Conservation (phyloP, 2,113 vertebrate genomes). For the Vulpes ferrilata region DNA sequence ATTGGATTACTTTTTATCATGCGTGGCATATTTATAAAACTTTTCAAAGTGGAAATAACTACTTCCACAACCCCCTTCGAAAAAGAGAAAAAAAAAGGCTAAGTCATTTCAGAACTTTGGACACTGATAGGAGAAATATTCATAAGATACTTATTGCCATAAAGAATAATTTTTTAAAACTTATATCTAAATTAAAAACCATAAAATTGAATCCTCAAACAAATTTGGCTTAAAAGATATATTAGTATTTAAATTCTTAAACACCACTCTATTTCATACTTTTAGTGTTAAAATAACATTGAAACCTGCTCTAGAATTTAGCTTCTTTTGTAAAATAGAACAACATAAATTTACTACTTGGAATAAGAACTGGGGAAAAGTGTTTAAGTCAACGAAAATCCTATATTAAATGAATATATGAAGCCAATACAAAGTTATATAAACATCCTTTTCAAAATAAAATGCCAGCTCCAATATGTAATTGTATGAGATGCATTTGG, state of each 20-base stretch:
- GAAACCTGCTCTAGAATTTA: background rate
- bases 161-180: background rate
- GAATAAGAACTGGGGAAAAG: constrained; percentile 22
- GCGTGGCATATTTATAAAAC: background rate
- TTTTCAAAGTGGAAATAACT: background rate
- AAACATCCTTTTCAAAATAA: constrained; percentile 54
- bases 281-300: background rate
- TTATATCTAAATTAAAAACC: background rate
- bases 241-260: background rate
- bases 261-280: background rate
- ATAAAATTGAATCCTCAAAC: background rate
- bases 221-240: background rate
- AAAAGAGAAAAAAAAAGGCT: background rate
- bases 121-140: background rate
- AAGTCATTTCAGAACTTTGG: background rate
- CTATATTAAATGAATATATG: background rate
- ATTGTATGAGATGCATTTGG: constrained; percentile 32
- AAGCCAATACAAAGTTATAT: constrained; percentile 44
- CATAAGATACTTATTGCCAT: background rate
- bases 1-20: background rate
- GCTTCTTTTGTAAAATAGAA: constrained; percentile 2
- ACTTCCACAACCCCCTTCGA: background rate
- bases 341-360: background rate
- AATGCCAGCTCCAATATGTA: background rate
- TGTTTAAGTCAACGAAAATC: background rate